Evolutionary conservation across 1,140 invertebrate species (phyloP).

Genomic region (Araneus ventricosus): DNA sequence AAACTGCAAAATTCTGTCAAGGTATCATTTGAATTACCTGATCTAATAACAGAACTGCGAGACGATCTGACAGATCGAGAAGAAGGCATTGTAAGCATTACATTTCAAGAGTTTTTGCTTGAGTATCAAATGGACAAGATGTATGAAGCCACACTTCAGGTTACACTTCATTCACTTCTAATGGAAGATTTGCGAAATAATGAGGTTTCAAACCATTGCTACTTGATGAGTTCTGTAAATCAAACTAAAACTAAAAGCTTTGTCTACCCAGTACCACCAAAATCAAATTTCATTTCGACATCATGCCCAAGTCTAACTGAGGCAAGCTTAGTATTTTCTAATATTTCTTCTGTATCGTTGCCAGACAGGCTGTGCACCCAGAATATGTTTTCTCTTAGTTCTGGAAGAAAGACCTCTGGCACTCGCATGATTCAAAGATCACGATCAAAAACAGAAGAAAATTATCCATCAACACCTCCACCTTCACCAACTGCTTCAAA

Average conservation of each 20-base stretch:
- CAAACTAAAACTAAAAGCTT: slow-evolving; percentile 33
- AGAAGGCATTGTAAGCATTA: slow-evolving; percentile 85
- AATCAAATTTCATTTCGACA: slow-evolving; percentile 85
- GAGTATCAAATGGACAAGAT: slow-evolving; percentile 85
- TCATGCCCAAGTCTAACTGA: slow-evolving; percentile 89
- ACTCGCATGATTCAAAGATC: slow-evolving; percentile 28
- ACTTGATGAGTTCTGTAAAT: slow-evolving; percentile 70
- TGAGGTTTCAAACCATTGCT: slow-evolving; percentile 48
- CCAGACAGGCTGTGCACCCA: slow-evolving; percentile 86
- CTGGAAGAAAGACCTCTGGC: slow-evolving; percentile 43
- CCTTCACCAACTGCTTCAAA: slow-evolving; percentile 83
- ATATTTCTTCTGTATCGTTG: slow-evolving; percentile 82
- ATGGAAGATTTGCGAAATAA: slow-evolving; percentile 89
- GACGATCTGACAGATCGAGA: slow-evolving; percentile 80
- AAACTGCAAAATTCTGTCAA: slow-evolving; percentile 75
- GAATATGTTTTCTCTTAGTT: slow-evolving; percentile 77
- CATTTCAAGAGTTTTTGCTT: slow-evolving; percentile 89
- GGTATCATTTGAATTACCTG: slow-evolving; percentile 78
- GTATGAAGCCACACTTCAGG: slow-evolving; percentile 86
- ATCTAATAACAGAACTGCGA: slow-evolving; percentile 80
- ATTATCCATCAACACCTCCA: slow-evolving; percentile 86
- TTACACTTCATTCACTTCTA: slow-evolving; percentile 88
- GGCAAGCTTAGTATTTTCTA: slow-evolving; percentile 65
- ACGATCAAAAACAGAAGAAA: slow-evolving; percentile 56
- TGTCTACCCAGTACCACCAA: slow-evolving; percentile 77